Evolutionary conservation across 2,113 vertebrate genomes (phyloP).

Genomic region (Cynocephalus volans): DNA sequence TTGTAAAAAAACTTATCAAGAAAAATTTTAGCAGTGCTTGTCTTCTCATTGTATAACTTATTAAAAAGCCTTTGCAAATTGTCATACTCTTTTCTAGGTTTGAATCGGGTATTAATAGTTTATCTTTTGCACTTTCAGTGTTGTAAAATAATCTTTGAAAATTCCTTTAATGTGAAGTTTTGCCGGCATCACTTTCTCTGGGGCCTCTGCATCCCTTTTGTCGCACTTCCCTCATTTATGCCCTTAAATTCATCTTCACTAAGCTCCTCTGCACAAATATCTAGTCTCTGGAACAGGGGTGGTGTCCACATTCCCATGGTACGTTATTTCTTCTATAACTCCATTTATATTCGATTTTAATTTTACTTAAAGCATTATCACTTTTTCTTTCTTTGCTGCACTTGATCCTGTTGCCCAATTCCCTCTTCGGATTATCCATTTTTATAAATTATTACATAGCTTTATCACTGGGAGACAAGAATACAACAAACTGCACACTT

Average conservation of each 20-base stretch:
- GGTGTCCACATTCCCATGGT: background rate
- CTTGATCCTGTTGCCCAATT: background rate
- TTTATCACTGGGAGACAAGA: background rate
- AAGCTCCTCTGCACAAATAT: background rate
- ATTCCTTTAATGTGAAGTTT: background rate
- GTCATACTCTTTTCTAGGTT: background rate
- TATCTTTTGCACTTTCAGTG: background rate
- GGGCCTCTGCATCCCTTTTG: background rate
- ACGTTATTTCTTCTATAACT: background rate
- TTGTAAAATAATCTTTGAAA: background rate
- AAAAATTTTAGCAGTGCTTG: background rate
- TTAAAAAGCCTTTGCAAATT: background rate
- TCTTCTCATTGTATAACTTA: background rate
- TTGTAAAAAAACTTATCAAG: background rate
- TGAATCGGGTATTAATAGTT: background rate
- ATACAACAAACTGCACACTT: background rate
- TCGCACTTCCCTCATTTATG: background rate
- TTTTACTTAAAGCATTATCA: background rate
- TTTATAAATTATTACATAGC: background rate
- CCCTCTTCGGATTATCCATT: background rate
- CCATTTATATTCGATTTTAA: background rate
- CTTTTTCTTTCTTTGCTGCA: background rate
- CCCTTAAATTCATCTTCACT: background rate
- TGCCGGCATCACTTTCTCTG: background rate
- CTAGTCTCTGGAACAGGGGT: background rate